Conservation (phyloP, 2,888 invertebrate genomes). For the Diabrotica balteata region DNA sequence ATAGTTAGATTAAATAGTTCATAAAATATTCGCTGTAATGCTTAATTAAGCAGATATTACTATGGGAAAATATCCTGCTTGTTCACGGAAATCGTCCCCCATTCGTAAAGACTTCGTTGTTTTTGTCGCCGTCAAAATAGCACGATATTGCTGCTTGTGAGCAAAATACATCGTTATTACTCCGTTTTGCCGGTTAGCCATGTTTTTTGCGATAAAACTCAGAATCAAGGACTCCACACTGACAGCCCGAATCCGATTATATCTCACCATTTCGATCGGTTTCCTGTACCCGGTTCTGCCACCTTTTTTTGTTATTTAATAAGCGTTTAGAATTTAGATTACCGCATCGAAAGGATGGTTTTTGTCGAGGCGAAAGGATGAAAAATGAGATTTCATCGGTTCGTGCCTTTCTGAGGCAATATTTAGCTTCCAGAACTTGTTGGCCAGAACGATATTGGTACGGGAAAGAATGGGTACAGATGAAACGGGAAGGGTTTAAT, state of each 20-base stretch:
- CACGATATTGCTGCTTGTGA: constrained; percentile 1
- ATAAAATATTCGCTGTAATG: no score
- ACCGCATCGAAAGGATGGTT: constrained; percentile 24
- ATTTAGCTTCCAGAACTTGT: no score
- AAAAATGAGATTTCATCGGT: constrained; percentile 20
- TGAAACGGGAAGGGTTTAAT: no score
- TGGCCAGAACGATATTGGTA: no score
- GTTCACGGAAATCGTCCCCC: no score
- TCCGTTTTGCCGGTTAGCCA: constrained; percentile 13
- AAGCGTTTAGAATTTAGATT: constrained; percentile 26
- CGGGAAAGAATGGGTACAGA: no score
- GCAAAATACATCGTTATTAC: not conserved
- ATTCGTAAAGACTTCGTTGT: no score
- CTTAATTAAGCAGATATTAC: no score
- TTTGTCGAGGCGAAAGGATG: constrained; percentile 15
- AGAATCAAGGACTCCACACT: constrained; percentile 4
- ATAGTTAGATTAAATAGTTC: no score
- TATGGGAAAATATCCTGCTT: no score
- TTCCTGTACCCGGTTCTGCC: constrained; percentile 18
- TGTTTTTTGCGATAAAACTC: constrained; percentile 14
- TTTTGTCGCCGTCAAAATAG: not conserved
- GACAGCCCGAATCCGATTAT: constrained; percentile 24
- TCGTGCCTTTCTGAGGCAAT: not conserved
- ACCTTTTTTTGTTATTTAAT: constrained; percentile 25
- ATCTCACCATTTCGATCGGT: constrained; percentile 18